A percentile compares a stretch with the other conserved stretches of the same genome.
phyloP scores from a whole-genome alignment of 2,113 vertebrate genomes.

The Egretta garzetta region DNA sequence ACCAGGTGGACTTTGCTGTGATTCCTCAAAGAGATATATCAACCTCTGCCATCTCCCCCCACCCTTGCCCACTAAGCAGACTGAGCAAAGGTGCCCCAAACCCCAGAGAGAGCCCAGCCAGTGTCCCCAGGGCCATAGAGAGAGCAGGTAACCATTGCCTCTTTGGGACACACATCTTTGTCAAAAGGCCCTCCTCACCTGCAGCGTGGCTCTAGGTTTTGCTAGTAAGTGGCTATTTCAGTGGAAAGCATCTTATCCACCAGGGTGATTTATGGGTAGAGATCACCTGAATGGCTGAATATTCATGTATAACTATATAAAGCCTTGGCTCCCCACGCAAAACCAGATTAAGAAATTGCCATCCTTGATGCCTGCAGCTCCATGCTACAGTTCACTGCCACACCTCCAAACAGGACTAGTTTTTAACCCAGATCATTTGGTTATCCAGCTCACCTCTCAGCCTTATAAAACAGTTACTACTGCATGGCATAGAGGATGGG shows the following conservation, averaged over 20 bases:
- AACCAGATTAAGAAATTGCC: background rate
- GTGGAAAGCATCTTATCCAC: background rate
- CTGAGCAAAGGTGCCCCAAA: background rate
- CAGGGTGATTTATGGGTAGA: accelerated
- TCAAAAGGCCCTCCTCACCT: background rate
- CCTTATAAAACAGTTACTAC: background rate
- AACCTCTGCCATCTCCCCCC: no score
- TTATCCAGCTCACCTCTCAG: background rate
- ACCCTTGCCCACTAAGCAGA: background rate
- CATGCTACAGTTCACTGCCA: background rate
- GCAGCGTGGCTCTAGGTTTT: background rate
- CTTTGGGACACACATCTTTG: background rate
- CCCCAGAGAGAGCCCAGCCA: background rate
- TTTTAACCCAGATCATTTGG: background rate
- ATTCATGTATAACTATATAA: accelerated
- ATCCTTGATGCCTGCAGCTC: background rate
- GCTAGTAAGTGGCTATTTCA: background rate
- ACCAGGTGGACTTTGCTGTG: background rate
- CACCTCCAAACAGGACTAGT: background rate
- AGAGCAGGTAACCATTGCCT: background rate
- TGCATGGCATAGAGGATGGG: background rate
- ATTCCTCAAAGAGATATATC: background rate
- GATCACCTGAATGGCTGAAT: background rate
- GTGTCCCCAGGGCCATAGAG: background rate
- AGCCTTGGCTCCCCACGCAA: background rate